Conservation (phyloP, 2,113 vertebrate genomes). For the Sapajus apella region DNA sequence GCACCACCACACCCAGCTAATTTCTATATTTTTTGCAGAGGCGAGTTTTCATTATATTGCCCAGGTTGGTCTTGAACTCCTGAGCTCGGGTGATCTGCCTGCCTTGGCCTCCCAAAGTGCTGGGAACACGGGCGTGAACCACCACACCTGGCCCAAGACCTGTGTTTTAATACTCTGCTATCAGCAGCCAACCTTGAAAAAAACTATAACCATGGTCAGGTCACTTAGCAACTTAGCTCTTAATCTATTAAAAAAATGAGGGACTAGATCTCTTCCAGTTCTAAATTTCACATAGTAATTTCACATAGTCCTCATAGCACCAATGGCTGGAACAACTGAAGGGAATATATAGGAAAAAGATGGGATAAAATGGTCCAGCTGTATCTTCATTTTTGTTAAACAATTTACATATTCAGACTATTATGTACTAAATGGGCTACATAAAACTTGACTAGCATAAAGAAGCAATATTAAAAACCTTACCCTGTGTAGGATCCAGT, state of each 20-base stretch:
- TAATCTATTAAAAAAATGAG: conserved; percentile 9
- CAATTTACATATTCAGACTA: not conserved
- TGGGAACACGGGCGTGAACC: too few species aligned
- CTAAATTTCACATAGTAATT: not conserved
- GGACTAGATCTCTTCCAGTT: not conserved
- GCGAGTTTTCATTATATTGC: too few species aligned
- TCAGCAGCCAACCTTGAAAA: not conserved
- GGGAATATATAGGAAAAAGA: not conserved
- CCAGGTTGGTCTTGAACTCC: too few species aligned
- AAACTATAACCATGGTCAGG: not conserved
- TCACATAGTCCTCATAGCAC: not conserved
- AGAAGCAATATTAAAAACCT: conserved; percentile 68
- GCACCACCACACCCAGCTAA: too few species aligned
- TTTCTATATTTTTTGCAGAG: too few species aligned
- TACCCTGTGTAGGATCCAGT: conserved; percentile 98
- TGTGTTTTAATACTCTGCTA: not conserved
- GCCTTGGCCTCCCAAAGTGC: too few species aligned
- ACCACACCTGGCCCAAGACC: too few species aligned
- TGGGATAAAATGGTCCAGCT: not conserved
- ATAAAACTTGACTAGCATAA: conserved; percentile 12
- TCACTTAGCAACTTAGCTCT: conserved; percentile 20
- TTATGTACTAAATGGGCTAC: not conserved
- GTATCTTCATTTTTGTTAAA: not conserved
- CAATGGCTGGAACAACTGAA: not conserved
- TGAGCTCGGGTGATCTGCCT: too few species aligned